Conservation (phyloP, 2,888 invertebrate genomes). For the Leucophora obtusa region DNA sequence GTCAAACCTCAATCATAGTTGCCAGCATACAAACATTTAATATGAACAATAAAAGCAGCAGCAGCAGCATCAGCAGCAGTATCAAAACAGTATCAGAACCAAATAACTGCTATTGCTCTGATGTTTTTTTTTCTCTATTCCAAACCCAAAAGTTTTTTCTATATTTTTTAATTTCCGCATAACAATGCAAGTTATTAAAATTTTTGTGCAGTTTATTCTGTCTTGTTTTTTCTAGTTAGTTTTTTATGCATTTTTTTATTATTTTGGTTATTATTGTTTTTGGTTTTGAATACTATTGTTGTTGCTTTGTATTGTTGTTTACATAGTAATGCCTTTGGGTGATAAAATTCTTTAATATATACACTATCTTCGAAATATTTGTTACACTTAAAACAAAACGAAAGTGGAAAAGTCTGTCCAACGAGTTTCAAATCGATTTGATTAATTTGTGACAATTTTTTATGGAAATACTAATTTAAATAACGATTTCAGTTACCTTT, state of each 20-base stretch:
- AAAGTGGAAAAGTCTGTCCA: too few relatives aligned
- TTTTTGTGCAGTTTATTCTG: slow-evolving; percentile 59
- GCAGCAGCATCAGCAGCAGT: slow-evolving; percentile 3
- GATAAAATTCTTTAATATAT: slow-evolving; percentile 54
- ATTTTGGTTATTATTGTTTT: slow-evolving; percentile 54
- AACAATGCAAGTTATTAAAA: slow-evolving; percentile 65
- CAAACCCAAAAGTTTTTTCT: slow-evolving; percentile 54
- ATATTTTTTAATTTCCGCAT: slow-evolving; percentile 60
- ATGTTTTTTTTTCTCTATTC: slow-evolving; percentile 14
- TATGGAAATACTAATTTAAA: too few relatives aligned
- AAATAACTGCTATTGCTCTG: slow-evolving; percentile 8
- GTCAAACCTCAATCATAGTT: slow-evolving; percentile 61
- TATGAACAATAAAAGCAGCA: slow-evolving; percentile 9
- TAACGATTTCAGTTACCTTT: too few relatives aligned
- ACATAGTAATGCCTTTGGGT: slow-evolving; percentile 53
- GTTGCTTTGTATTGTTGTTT: slow-evolving; percentile 46
- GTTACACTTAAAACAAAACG: too few relatives aligned
- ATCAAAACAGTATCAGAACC: neutral
- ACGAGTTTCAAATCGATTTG: too few relatives aligned
- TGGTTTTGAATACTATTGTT: slow-evolving; percentile 49
- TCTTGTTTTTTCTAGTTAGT: slow-evolving; percentile 12
- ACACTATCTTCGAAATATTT: neutral
- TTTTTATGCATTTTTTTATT: slow-evolving; percentile 32
- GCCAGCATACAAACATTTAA: neutral
- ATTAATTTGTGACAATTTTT: too few relatives aligned